phyloP scores from a whole-genome alignment of 2,797 vertebrate species.

The Periophthalmus magnuspinnatus region DNA sequence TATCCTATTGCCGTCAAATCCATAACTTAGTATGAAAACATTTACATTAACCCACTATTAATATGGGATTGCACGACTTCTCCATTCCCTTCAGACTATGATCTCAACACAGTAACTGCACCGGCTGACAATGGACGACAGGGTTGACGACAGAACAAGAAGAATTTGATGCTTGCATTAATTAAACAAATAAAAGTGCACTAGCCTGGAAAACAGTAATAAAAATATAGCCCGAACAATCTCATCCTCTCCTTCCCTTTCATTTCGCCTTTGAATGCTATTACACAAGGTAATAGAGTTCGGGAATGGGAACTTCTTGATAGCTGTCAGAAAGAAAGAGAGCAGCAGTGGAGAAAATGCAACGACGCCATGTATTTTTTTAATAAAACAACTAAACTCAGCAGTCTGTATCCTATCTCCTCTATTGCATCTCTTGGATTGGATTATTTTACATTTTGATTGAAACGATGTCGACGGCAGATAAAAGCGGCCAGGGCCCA shows the following conservation, averaged over 20 bases:
- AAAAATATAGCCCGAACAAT: conserved; percentile 84
- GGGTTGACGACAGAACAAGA: conserved; percentile 60
- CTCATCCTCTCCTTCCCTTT: conserved; percentile 73
- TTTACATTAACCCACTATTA: conserved; percentile 79
- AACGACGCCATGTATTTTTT: conserved; percentile 79
- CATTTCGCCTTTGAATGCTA: conserved; percentile 84
- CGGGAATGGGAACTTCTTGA: conserved; percentile 87
- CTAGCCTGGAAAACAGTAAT: conserved; percentile 78
- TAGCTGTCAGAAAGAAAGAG: conserved; percentile 82
- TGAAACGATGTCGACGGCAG: conserved; percentile 97
- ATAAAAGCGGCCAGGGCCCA: conserved; percentile 88
- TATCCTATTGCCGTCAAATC: conserved; percentile 81
- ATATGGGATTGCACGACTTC: conserved; percentile 70
- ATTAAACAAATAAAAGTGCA: conserved; percentile 90
- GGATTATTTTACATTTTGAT: conserved; percentile 99
- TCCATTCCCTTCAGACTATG: conserved; percentile 74
- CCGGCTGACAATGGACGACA: conserved; percentile 59
- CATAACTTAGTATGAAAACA: conserved; percentile 78
- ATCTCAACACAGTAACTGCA: conserved; percentile 71
- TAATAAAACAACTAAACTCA: conserved; percentile 92
- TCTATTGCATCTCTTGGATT: conserved; percentile 91
- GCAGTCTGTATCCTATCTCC: conserved; percentile 95
- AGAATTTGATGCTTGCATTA: conserved; percentile 84
- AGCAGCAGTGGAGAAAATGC: conserved; percentile 34
- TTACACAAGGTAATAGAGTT: conserved; percentile 92